These are phyloP conservation scores for Arvicanthis niloticus DNA, from an alignment of 2,113 vertebrate genomes.

Conservation along the genomic window DNA sequence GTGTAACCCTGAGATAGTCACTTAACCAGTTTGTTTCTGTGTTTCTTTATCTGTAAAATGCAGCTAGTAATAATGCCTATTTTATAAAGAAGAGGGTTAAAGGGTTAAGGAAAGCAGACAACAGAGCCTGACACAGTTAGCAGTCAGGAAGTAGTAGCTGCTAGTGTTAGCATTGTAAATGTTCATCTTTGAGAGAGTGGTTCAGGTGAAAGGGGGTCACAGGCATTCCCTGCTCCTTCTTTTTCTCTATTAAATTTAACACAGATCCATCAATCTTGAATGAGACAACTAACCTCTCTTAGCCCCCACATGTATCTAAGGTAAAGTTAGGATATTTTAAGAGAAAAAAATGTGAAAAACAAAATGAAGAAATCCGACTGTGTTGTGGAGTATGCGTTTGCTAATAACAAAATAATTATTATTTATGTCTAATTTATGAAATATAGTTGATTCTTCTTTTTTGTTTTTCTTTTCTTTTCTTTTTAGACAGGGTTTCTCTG, in stretches of 20 bases:
- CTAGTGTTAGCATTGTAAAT: neutral
- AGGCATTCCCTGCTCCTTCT: neutral
- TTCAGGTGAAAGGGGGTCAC: neutral
- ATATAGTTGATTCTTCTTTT: neutral
- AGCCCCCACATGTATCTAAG: neutral
- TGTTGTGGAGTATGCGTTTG: neutral
- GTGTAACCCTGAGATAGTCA: neutral
- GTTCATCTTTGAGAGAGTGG: neutral
- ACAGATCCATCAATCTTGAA: neutral
- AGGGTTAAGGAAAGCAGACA: neutral
- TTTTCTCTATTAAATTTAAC: neutral
- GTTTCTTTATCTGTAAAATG: neutral
- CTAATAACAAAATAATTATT: neutral
- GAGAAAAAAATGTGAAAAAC: conserved; percentile 15
- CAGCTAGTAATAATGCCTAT: neutral
- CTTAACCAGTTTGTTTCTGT: neutral
- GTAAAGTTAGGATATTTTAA: neutral
- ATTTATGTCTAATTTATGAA: neutral
- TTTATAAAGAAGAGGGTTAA: neutral
- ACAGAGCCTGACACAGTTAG: neutral
- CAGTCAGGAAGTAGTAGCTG: neutral
- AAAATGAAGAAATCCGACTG: conserved; percentile 22
- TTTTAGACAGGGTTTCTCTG: neutral
- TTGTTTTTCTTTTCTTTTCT: too few relatives aligned
- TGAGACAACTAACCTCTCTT: neutral